Percentiles rank a stretch among this genome's conserved stretches.
phyloP scores from a whole-genome alignment of 2,888 invertebrate species.

The Lepetodrilus schrolli region DNA sequence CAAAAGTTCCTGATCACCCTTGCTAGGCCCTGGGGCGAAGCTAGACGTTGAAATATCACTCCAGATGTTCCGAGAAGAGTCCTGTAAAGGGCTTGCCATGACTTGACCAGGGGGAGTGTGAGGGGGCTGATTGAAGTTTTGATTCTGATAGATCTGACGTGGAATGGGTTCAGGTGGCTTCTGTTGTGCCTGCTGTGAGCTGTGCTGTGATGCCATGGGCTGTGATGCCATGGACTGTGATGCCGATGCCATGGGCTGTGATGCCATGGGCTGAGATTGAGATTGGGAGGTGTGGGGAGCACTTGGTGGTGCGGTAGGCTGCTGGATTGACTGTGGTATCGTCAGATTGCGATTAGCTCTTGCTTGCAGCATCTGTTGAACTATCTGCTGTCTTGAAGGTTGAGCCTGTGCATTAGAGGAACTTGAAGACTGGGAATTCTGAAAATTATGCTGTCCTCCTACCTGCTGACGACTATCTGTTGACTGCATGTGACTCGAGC shows the following conservation, averaged over 20 bases:
- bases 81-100: not conserved
- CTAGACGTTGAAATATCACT: not conserved
- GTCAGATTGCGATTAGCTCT: conserved; percentile 5
- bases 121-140: not conserved
- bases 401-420: not conserved
- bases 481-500: not conserved
- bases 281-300: not conserved
- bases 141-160: not conserved
- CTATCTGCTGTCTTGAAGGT: conserved; percentile 10
- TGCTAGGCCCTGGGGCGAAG: not conserved
- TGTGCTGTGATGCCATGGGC: not conserved
- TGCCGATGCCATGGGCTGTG: too few species aligned
- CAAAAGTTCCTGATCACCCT: not conserved
- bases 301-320: not conserved
- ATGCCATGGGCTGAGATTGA: conserved; percentile 8
- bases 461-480: too few species aligned
- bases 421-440: not conserved
- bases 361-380: conserved; percentile 5
- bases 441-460: not conserved
- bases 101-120: not conserved
- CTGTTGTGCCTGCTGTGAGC: not conserved
- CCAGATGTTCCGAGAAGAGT: not conserved
- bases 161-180: not conserved
- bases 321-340: not conserved
- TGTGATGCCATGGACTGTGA: too few species aligned